Conservation (phyloP, 1,140 invertebrate genomes). For the Drosophila obscura region DNA sequence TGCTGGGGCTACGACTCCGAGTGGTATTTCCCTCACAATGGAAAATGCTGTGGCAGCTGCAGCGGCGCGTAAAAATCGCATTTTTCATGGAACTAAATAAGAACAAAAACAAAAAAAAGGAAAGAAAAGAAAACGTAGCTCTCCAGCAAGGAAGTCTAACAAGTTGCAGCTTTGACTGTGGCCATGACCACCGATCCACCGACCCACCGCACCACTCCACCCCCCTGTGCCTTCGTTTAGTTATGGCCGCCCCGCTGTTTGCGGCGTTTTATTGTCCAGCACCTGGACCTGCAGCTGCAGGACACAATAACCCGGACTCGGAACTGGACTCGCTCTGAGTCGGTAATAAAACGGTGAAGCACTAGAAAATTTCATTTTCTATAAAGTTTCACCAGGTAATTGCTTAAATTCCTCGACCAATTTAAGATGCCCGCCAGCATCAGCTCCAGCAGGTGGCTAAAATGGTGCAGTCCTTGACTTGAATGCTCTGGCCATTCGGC, state of each 20-base stretch:
- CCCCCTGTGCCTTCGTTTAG: too few species aligned
- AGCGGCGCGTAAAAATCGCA: conserved; percentile 69
- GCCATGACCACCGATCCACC: too few species aligned
- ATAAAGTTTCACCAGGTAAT: conserved; percentile 23
- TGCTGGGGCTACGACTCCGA: background rate
- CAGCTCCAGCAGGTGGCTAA: background rate
- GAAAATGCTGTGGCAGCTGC: conserved; percentile 4
- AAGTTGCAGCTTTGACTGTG: conserved; percentile 53
- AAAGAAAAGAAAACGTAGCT: conserved; percentile 4
- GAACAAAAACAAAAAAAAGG: conserved; percentile 16
- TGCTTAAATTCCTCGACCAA: conserved; percentile 27
- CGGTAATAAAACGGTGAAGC: conserved; percentile 50
- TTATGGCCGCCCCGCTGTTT: conserved; percentile 23
- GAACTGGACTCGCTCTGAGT: too few species aligned
- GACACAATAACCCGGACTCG: conserved; percentile 36
- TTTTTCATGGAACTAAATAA: conserved; percentile 65
- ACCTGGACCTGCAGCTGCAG: conserved; percentile 30
- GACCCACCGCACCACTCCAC: too few species aligned
- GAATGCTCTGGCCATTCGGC: conserved; percentile 35
- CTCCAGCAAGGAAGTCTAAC: conserved; percentile 43
- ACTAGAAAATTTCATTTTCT: conserved; percentile 53
- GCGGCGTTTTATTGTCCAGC: conserved; percentile 58
- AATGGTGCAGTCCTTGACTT: conserved; percentile 62
- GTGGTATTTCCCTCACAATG: conserved; percentile 11
- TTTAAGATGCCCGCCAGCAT: conserved; percentile 10